Conservation (phyloP, 2,113 vertebrate species). For the Sciurus niger region DNA sequence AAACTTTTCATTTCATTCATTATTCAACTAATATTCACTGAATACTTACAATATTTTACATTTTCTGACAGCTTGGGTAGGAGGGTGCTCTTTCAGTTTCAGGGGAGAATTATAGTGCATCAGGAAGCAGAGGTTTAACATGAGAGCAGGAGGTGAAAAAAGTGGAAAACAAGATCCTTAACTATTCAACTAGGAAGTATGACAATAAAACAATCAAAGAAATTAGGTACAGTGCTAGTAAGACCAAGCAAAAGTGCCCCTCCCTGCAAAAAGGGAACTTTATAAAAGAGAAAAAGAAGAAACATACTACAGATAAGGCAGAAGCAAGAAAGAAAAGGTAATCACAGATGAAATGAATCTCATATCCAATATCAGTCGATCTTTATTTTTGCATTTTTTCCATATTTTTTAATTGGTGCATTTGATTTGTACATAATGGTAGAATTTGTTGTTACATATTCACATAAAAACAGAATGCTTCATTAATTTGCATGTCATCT, state of each 20-base stretch:
- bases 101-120: neutral
- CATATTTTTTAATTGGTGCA: too few species aligned
- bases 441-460: too few species aligned
- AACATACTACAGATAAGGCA: neutral
- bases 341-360: slow-evolving; percentile 11
- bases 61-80: neutral
- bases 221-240: slow-evolving; percentile 44
- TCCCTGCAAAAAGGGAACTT: neutral
- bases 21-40: slow-evolving; percentile 17
- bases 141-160: slow-evolving; percentile 8
- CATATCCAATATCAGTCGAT: neutral
- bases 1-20: slow-evolving; percentile 55
- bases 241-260: neutral
- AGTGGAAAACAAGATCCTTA: neutral
- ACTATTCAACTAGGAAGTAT: neutral
- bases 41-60: slow-evolving; percentile 19
- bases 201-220: slow-evolving; percentile 48
- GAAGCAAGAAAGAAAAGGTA: neutral
- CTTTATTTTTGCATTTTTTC: too few species aligned
- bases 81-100: slow-evolving; percentile 33
- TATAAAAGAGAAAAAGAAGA: neutral
- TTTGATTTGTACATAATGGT: too few species aligned
- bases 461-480: too few species aligned
- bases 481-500: too few species aligned
- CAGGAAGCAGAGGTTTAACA: slow-evolving; percentile 21